Base-by-base conservation (phyloP, 2,888 invertebrate genomes). In the Lycaena phlaeas region DNA sequence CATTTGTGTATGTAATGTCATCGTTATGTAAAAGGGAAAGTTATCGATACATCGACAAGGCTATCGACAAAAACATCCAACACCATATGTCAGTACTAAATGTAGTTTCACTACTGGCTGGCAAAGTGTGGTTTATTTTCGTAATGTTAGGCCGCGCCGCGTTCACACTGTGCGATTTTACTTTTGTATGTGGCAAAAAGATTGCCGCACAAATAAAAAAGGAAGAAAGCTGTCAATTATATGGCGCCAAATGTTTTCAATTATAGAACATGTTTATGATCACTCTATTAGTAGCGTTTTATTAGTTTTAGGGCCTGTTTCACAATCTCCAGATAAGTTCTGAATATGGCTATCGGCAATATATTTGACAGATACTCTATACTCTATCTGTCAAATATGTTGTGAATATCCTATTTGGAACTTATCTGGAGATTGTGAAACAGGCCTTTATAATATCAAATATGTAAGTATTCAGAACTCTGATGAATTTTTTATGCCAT, bases 11-110 rank as follows among this genome's bases (percentile, higher is more conserved):
- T 22, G 22, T 22, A 22, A 22, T 22, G 6, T 22, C 22, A 22
- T 14, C 27, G 17, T 17, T 38, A 17, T 38, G 25, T 22, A 39
- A 30, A 34, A 27, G 34, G 6, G 18, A 30, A 41, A 38, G 38
- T 38, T 40, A 38, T 46, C 44, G 38, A 46, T 17, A 34, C 25
- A 36, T 1, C 43, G 47, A 51, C 48, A 48, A 51, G 40, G 40
- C 7, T 39, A 38, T 26, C 26, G 25, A 34, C 74, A 57, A 57
- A 76, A 49, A 77, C 74, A 70, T 12, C 41, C 43, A 55, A 57
- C 78, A 50, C 77, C 74, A 70, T 12, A 41, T 42, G 56, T 64
- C 72, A 70, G 72, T 64, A 72, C 68, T 77, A 78, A 79, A 72
- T 73, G 74, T 71, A 64, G 68, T 68, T 69, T 65, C 70, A 68